Conservation (phyloP, 2,797 vertebrate species). For the Cynodonichthys magdalenae region DNA sequence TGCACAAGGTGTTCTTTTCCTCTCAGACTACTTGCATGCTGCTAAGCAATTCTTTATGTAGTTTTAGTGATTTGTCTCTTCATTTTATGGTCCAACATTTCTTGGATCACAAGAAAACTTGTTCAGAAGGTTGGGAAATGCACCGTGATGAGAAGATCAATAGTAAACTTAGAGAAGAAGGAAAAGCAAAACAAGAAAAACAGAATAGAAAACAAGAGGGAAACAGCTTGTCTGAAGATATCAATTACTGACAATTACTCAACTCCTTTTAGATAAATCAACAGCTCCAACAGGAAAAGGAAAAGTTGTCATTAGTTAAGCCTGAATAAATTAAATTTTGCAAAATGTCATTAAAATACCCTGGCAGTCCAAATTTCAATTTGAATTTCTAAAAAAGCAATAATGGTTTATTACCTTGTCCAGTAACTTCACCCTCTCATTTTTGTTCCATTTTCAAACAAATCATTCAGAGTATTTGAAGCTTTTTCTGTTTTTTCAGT, state of each 20-base stretch:
- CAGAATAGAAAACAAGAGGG: neutral
- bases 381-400: too few relatives aligned
- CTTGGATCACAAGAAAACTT: neutral
- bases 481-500: too few relatives aligned
- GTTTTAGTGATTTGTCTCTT: conserved; percentile 5
- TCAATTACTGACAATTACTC: neutral
- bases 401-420: too few relatives aligned
- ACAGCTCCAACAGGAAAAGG: too few relatives aligned
- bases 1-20: conserved; percentile 21
- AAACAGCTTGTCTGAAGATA: neutral
- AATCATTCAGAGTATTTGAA: too few relatives aligned
- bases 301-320: too few relatives aligned
- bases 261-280: too few relatives aligned
- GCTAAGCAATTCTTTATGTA: neutral
- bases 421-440: too few relatives aligned
- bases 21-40: neutral
- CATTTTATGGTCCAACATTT: neutral
- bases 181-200: neutral
- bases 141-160: conserved; percentile 20
- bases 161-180: neutral
- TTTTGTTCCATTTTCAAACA: too few relatives aligned
- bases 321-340: too few relatives aligned
- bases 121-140: conserved; percentile 1
- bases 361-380: too few relatives aligned
- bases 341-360: too few relatives aligned